phyloP scores from a whole-genome alignment of 2,797 vertebrate genomes.

The Silurus aristotelis region DNA sequence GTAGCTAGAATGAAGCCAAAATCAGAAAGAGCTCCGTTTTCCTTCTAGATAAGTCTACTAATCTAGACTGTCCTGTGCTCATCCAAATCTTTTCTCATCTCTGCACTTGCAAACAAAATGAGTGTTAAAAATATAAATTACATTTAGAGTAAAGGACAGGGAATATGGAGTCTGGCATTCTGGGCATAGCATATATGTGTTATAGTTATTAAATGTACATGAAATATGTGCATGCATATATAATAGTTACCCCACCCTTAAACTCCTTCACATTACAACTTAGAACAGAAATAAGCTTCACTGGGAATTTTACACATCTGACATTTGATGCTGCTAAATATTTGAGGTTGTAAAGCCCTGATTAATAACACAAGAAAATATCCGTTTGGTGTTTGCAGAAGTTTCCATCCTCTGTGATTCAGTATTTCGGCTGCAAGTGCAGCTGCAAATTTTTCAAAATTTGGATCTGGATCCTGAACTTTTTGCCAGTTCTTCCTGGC shows the following conservation, averaged over 20 bases:
- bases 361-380: background rate
- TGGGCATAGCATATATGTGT: background rate
- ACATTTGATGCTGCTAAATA: background rate
- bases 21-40: background rate
- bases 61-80: background rate
- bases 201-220: background rate
- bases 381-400: background rate
- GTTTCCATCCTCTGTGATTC: background rate
- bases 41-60: too few relatives aligned
- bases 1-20: background rate
- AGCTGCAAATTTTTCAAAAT: background rate
- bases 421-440: background rate
- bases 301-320: background rate
- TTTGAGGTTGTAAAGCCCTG: background rate
- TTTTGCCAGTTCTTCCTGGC: background rate
- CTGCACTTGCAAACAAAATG: background rate
- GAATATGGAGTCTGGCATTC: background rate
- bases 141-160: background rate
- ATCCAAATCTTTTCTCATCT: background rate
- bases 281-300: background rate
- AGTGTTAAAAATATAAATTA: background rate
- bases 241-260: background rate
- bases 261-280: background rate
- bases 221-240: background rate
- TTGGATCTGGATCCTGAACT: background rate